Evolutionary conservation across 2,113 vertebrate species (phyloP), one percentile per base, ranked within the genome.

Genomic region (Anas platyrhynchos): DNA sequence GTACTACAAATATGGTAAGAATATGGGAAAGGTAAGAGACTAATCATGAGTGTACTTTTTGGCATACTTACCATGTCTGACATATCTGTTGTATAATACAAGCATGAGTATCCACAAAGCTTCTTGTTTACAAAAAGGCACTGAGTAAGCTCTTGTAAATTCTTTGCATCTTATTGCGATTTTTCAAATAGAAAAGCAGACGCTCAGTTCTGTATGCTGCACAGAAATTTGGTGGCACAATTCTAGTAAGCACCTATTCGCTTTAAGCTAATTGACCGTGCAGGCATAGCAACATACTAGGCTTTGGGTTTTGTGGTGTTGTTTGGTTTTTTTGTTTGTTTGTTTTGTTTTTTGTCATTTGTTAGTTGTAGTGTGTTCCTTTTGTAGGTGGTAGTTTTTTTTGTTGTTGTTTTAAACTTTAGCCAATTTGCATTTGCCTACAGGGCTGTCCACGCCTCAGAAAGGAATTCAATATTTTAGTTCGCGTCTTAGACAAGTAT

Each of bases 41-140:
- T 90, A 81, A 0, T 29, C 27, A 16, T 0, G 7, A 54, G 43
- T 27, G 4, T 46, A 55, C 25, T 83, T 69, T 66, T 34, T 34
- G 77, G 74, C 11, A 63, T 34, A 43, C 25, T 79, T 68, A 41
- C 34, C 34, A 34, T 25, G 55, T 15, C 48, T 82, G 90, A 15
- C 6, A 0, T 46, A 65, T 29, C 59, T 77, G 55, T 9, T 83
- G 59, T 50, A 23, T 7, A 83, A 88, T 5, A 32, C 16, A 87
- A 91, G 13, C 50, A 48, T 52, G 34, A 89, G 41, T 72, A 82
- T 44, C 38, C 61, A 78, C 34, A 13, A 50, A 65, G 34, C 34
- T 34, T 86, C 71, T 76, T 80, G 31, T 15, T 72, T 27, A 52
- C 22, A 78, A 84, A 90, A 73, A 72, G 48, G 34, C 86, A 90